Conservation (phyloP, 2,797 vertebrate genomes). For the Tiaroga cobitis region DNA sequence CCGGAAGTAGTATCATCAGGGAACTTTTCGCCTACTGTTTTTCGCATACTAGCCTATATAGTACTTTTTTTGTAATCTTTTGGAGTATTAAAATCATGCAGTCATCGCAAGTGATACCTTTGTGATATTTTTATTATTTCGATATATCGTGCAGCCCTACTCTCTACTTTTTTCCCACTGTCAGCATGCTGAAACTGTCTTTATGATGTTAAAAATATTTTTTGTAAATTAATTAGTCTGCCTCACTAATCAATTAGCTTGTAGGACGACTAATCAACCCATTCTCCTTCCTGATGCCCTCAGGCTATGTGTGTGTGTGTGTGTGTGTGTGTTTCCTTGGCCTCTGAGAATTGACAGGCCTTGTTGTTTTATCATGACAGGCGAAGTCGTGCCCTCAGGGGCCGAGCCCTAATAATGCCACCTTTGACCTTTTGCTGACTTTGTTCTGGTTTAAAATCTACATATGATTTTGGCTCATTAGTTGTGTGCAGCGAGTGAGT, state of each 20-base stretch:
- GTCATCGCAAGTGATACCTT: not conserved
- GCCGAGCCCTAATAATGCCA: conserved; percentile 31
- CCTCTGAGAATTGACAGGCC: conserved; percentile 5
- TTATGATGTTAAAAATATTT: not conserved
- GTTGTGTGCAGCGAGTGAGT: not conserved
- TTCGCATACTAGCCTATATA: no score
- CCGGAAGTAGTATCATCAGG: no score
- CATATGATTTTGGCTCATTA: conserved; percentile 25
- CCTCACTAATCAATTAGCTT: not conserved
- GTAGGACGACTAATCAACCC: not conserved
- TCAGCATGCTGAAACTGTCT: not conserved
- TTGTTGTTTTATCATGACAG: conserved; percentile 8
- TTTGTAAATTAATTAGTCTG: not conserved
- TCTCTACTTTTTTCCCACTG: not conserved
- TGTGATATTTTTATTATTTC: no score
- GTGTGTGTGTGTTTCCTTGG: not conserved
- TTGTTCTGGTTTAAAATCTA: conserved; percentile 15
- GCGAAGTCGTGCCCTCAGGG: not conserved
- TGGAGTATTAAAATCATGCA: not conserved
- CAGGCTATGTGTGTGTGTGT: not conserved
- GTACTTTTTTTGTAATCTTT: not conserved
- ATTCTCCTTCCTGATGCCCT: not conserved
- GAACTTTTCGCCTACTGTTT: no score
- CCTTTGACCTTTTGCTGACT: conserved; percentile 37
- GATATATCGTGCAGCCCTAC: no score